A percentile compares a stretch with the other conserved stretches of the same genome.
Evolutionary conservation across 2,797 vertebrate genomes (phyloP).

Genomic region (Podarcis siculus): DNA sequence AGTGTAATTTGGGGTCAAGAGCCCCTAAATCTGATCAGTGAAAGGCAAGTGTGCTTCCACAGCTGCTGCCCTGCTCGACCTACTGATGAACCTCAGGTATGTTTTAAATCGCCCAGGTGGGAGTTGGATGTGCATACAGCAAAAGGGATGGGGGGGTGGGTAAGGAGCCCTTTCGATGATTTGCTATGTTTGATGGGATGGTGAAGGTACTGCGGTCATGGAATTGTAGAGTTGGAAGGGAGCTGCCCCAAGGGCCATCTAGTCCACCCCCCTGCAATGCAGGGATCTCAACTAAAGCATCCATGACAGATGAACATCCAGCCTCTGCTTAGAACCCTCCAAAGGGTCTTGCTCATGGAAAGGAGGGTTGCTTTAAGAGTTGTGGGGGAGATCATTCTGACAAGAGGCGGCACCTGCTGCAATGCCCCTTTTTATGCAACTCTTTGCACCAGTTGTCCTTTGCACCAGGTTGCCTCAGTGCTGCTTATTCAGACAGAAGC

Average conservation of each 20-base stretch:
- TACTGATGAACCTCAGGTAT: background rate
- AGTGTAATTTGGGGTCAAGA: no score
- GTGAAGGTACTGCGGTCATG: background rate
- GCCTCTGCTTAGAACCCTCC: no score
- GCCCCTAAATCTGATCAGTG: background rate
- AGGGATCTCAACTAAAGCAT: no score
- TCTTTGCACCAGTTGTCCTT: background rate
- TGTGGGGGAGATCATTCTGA: no score
- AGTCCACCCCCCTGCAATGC: no score
- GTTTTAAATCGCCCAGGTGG: constrained; percentile 14
- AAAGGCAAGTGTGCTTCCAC: background rate
- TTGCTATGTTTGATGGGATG: background rate
- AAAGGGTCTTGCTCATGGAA: background rate
- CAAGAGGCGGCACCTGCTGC: background rate
- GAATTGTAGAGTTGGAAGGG: no score
- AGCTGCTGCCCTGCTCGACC: background rate
- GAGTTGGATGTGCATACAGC: constrained; percentile 23
- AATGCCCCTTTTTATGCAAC: background rate
- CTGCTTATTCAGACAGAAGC: background rate
- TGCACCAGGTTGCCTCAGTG: background rate
- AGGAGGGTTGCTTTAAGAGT: background rate
- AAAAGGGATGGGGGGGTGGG: background rate
- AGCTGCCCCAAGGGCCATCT: no score
- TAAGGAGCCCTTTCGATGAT: constrained; percentile 9
- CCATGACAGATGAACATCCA: no score